phyloP scores from a whole-genome alignment of 2,113 vertebrate genomes.

The Axis porcinus region DNA sequence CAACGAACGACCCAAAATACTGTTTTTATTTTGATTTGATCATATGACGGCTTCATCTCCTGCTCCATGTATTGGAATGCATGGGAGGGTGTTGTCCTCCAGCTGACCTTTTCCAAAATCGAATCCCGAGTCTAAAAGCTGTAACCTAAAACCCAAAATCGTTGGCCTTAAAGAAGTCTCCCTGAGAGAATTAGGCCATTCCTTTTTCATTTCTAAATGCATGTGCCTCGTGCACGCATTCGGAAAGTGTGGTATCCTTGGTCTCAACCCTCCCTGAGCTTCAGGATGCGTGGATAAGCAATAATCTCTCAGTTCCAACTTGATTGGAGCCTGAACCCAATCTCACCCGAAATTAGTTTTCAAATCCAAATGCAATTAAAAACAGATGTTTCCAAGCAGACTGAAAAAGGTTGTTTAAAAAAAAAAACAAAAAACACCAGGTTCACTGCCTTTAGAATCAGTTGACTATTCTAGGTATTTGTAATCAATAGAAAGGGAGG shows the following conservation, averaged over 20 bases:
- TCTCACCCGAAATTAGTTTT: slow-evolving; percentile 77
- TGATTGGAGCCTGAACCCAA: slow-evolving; percentile 80
- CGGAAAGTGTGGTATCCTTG: slow-evolving; percentile 50
- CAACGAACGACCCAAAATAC: background rate
- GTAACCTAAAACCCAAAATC: slow-evolving; percentile 70
- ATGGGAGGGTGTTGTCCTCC: slow-evolving; percentile 8
- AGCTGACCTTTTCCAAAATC: slow-evolving; percentile 45
- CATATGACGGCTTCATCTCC: slow-evolving; percentile 28
- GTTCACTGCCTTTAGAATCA: slow-evolving; percentile 43
- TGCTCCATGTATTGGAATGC: background rate
- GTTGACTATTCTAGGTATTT: slow-evolving; percentile 61
- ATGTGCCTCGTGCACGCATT: slow-evolving; percentile 17
- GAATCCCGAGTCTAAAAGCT: slow-evolving; percentile 43
- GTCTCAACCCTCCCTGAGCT: slow-evolving; percentile 15
- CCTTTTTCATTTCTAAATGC: slow-evolving; percentile 55
- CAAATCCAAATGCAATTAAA: slow-evolving; percentile 75
- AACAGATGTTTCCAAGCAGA: slow-evolving; percentile 80
- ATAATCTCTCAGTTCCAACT: slow-evolving; percentile 75
- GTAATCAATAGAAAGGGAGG: slow-evolving; percentile 66
- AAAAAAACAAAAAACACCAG: slow-evolving; percentile 34
- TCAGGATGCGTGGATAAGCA: slow-evolving; percentile 68
- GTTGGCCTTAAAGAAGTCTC: slow-evolving; percentile 40
- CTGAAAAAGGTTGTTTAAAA: slow-evolving; percentile 49
- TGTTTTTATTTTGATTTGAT: slow-evolving; percentile 35
- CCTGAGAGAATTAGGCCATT: slow-evolving; percentile 62